Conservation (phyloP, 2,113 vertebrate genomes). For the Nothocercus julius region DNA sequence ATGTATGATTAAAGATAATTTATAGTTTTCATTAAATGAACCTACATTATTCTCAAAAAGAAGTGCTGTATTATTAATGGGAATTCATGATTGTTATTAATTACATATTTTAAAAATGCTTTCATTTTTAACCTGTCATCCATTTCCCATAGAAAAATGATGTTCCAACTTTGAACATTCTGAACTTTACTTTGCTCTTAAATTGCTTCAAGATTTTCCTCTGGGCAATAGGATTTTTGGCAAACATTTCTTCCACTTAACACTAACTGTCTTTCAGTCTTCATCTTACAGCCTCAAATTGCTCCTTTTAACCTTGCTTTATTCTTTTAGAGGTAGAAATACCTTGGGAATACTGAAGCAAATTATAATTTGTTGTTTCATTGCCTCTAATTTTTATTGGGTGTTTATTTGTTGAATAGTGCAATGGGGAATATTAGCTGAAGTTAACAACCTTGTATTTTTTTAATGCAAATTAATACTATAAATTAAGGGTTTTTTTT, state of each 20-base stretch:
- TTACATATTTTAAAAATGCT: conserved; percentile 10
- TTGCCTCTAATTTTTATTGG: neutral
- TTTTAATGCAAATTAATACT: neutral
- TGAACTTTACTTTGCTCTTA: conserved; percentile 24
- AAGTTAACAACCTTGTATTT: neutral
- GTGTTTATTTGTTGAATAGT: neutral
- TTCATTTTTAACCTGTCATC: conserved; percentile 39
- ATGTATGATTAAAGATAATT: conserved; percentile 22
- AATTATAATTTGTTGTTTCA: conserved; percentile 20
- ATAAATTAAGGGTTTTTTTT: neutral
- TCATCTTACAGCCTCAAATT: neutral
- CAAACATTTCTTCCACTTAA: conserved; percentile 2
- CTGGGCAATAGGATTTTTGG: neutral
- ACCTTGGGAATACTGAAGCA: conserved; percentile 8
- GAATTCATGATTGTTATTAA: conserved; percentile 37
- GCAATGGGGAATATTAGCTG: neutral
- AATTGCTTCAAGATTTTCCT: conserved; percentile 37
- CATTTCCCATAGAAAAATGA: conserved; percentile 38
- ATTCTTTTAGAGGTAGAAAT: neutral
- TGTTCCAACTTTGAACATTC: neutral
- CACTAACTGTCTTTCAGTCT: neutral
- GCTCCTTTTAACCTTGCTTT: neutral
- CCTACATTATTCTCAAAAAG: neutral
- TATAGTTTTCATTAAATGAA: conserved; percentile 51
- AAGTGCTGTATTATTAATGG: conserved; percentile 35